A percentile compares a stretch with the other conserved stretches of the same genome.
These are phyloP conservation scores for Chrysodeixis includens DNA, from an alignment of 2,888 invertebrate genomes.

Conservation along the genomic window DNA sequence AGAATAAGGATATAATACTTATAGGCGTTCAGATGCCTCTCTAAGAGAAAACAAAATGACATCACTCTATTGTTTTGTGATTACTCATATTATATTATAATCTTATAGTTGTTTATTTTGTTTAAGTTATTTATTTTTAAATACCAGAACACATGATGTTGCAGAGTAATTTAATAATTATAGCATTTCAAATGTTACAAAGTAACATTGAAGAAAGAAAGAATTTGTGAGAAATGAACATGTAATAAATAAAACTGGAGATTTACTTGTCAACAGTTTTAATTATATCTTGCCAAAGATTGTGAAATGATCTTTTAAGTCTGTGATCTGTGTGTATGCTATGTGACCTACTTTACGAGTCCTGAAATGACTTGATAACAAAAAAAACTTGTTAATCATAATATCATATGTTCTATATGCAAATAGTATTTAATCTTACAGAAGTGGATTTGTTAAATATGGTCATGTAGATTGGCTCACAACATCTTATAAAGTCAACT, in stretches of 20 bases:
- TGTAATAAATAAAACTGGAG: constrained; percentile 14
- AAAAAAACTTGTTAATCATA: neutral
- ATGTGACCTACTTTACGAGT: constrained; percentile 25
- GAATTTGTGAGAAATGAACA: constrained; percentile 1
- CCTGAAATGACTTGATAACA: constrained; percentile 11
- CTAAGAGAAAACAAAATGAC: constrained; percentile 29
- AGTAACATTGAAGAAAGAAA: constrained; percentile 21
- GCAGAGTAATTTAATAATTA: constrained; percentile 16
- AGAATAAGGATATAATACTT: constrained; percentile 46
- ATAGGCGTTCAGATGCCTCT: constrained; percentile 36
- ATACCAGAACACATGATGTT: constrained; percentile 21
- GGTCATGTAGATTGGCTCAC: neutral
- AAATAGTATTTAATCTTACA: neutral
- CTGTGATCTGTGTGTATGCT: constrained; percentile 33
- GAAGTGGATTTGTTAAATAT: neutral
- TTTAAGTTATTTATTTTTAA: constrained; percentile 39
- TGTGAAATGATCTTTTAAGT: constrained; percentile 29
- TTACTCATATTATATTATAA: constrained; percentile 19
- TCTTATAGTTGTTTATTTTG: constrained; percentile 28
- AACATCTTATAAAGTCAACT: neutral
- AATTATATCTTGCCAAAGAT: constrained; percentile 55
- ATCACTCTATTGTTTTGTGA: constrained; percentile 27
- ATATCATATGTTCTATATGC: neutral
- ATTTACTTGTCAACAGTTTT: constrained; percentile 18
- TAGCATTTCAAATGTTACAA: constrained; percentile 27